A percentile compares a stretch with the other conserved stretches of the same genome.
Evolutionary conservation across 2,797 vertebrate genomes (phyloP).

Genomic region (Poecilia velifera): DNA sequence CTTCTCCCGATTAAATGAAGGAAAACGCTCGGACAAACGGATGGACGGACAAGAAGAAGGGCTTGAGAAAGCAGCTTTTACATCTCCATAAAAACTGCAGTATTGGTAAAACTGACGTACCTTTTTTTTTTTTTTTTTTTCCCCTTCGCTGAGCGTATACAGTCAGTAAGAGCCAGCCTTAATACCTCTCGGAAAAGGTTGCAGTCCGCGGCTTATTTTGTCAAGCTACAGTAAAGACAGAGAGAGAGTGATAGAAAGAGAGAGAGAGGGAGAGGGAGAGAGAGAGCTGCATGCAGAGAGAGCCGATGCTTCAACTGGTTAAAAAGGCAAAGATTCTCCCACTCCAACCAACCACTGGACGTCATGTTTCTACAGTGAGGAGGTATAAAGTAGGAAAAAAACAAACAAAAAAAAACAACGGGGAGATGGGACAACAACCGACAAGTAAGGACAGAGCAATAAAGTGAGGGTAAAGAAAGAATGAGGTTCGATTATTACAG

Average conservation of each 20-base stretch:
- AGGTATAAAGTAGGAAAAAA: constrained; percentile 33
- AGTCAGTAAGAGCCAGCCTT: constrained; percentile 58
- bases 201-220: constrained; percentile 73
- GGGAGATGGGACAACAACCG: constrained; percentile 48
- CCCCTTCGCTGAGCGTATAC: constrained; percentile 70
- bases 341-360: constrained; percentile 50
- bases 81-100: constrained; percentile 48
- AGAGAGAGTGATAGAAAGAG: constrained; percentile 49
- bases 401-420: constrained; percentile 38
- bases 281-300: constrained; percentile 74
- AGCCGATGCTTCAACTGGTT: constrained; percentile 66
- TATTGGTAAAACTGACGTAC: constrained; percentile 63
- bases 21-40: constrained; percentile 71
- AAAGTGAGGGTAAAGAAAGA: constrained; percentile 55
- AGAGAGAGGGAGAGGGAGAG: constrained; percentile 52
- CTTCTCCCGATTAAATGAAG: constrained; percentile 79
- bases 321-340: constrained; percentile 45
- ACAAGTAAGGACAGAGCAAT: constrained; percentile 41
- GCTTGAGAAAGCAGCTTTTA: constrained; percentile 37
- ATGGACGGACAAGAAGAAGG: constrained; percentile 32
- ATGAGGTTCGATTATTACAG: constrained; percentile 77
- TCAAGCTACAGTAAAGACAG: constrained; percentile 70
- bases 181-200: constrained; percentile 63
- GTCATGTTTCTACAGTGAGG: constrained; percentile 51
- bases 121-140: constrained; percentile 51